Base-by-base conservation (phyloP, 1,140 invertebrate species). In the Schlechtendalia chinensis region DNA sequence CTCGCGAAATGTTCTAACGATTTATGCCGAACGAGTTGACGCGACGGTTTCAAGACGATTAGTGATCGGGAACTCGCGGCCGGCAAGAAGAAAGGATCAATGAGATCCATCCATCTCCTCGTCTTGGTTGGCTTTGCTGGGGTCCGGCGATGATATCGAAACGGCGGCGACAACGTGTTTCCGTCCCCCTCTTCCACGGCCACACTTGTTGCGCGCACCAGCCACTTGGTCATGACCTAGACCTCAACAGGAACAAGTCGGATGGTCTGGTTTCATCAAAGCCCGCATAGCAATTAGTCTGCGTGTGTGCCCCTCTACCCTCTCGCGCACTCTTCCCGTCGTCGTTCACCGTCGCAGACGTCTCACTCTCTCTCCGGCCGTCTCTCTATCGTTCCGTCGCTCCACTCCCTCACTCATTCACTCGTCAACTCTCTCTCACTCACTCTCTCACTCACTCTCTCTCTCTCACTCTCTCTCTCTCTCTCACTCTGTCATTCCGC, bases 171-270 rank as follows among this genome's bases (percentile, higher is more conserved):
- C 75, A 79, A 79, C 75, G 75, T 79, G 75, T 77, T 77, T 59
- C 32, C 54, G 74, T 79, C 29, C 75, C 74, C 75, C 45, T 50
- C 58, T 39, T 47, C 24, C 75, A 16, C 75, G 54, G 72, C n/a
- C 27, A 32, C 71, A 12, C 50, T 5, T 6, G n/a, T 59, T 59
- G n/a, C 10, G 17, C 4, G 58, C 19, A 22, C 6, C 45, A 59
- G 75, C 58, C 75, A 79, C 75, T 79, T 79, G 75, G 75, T 79
- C 75, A 79, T 79, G 75, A 79, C 75, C 75, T 79, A 79, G 75
- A 79, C 75, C 75, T 79, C 75, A 79, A 79, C 75, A 79, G 75
- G 75, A 79, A 79, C 75, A 79, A 79, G 75, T 61, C 75, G 75
- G 58, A 79, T 29, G 75, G 75, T 79, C 75, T 79, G 75, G 75